Conservation (phyloP, 2,113 vertebrate species). For the Mellivora capensis region DNA sequence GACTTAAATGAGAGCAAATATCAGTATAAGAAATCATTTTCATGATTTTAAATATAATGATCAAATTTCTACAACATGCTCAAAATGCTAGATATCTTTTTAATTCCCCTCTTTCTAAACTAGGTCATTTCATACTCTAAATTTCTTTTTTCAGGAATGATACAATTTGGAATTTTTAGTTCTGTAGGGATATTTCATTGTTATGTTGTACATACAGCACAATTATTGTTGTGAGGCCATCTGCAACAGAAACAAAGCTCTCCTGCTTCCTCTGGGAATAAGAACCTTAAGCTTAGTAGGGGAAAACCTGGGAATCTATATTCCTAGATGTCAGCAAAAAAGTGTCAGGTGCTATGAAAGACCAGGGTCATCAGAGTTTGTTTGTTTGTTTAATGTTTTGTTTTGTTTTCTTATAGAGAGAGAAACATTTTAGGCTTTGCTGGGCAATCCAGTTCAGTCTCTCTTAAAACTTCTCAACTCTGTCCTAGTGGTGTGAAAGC, state of each 20-base stretch:
- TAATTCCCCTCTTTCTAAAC: not conserved
- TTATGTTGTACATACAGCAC: not conserved
- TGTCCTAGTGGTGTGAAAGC: not conserved
- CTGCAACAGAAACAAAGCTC: constrained; percentile 15
- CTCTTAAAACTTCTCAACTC: not conserved
- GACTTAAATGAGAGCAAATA: not conserved
- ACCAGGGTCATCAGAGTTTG: not conserved
- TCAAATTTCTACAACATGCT: constrained; percentile 12
- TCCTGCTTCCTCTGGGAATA: not conserved
- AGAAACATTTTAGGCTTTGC: not conserved
- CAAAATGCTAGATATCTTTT: constrained; percentile 3
- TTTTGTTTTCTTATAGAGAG: not conserved
- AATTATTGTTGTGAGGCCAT: not conserved
- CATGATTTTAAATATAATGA: not conserved
- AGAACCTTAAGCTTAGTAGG: not conserved
- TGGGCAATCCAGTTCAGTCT: not conserved
- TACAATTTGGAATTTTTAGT: not conserved
- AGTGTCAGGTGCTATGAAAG: not conserved
- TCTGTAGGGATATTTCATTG: not conserved
- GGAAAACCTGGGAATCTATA: not conserved
- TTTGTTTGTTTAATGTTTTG: not conserved
- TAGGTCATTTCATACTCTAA: not conserved
- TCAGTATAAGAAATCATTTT: not conserved
- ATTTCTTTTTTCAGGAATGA: not conserved
- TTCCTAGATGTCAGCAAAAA: not conserved